These are phyloP conservation scores for Zele albiditarsus DNA, from an alignment of 2,888 invertebrate species.

Conservation along the genomic window DNA sequence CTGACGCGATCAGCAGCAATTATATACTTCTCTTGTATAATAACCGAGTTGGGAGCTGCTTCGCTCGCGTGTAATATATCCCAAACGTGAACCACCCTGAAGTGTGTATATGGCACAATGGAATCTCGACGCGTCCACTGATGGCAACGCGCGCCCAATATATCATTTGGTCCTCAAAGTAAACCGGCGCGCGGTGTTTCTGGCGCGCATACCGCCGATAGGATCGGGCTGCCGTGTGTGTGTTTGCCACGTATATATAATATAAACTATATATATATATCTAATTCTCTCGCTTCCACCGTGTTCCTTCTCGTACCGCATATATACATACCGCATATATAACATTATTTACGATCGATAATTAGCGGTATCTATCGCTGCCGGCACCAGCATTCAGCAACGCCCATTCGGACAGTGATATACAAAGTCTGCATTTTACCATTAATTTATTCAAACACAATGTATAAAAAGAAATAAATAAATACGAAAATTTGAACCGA, in stretches of 20 bases:
- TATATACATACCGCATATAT: slow-evolving; percentile 52
- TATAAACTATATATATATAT: slow-evolving; percentile 11
- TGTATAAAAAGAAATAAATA: not conserved
- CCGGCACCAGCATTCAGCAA: slow-evolving; percentile 68
- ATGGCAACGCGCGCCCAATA: slow-evolving; percentile 16
- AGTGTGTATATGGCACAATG: slow-evolving; percentile 48
- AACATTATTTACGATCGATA: slow-evolving; percentile 72
- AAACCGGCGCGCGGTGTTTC: slow-evolving; percentile 21
- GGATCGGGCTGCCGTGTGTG: slow-evolving; percentile 63
- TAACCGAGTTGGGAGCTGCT: slow-evolving; percentile 60
- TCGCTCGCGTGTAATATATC: slow-evolving; percentile 64
- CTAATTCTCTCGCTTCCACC: slow-evolving; percentile 35
- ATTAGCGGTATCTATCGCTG: slow-evolving; percentile 74
- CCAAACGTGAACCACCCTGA: slow-evolving; percentile 60
- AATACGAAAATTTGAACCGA: not conserved
- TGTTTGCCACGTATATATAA: not conserved
- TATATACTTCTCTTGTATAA: slow-evolving; percentile 60
- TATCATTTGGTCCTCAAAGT: slow-evolving; percentile 36
- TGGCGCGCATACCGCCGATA: slow-evolving; percentile 56
- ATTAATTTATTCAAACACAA: slow-evolving; percentile 2
- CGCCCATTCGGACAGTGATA: slow-evolving; percentile 66
- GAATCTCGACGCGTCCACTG: slow-evolving; percentile 11
- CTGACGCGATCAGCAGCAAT: slow-evolving; percentile 42
- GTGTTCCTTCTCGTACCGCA: slow-evolving; percentile 43
- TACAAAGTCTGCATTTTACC: slow-evolving; percentile 48